Conservation (phyloP, 2,113 vertebrate genomes). For the Ameiurus melas region DNA sequence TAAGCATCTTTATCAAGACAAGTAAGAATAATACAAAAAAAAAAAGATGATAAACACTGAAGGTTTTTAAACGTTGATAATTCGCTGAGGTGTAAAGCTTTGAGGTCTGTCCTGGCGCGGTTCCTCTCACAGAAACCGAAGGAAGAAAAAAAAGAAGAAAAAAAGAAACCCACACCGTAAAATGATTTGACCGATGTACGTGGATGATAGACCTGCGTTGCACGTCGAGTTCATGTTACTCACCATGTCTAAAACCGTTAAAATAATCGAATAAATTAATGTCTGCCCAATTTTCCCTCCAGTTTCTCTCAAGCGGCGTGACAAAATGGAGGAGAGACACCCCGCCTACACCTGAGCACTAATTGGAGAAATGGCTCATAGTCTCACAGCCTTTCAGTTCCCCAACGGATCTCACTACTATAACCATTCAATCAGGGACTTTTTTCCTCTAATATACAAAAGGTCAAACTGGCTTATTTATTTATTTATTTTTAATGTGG, state of each 20-base stretch:
- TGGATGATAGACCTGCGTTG: background rate
- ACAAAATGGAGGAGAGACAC: background rate
- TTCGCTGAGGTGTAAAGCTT: background rate
- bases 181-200: too few species aligned
- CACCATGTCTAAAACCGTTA: constrained; percentile 56
- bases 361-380: background rate
- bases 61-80: too few species aligned
- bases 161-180: background rate
- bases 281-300: background rate
- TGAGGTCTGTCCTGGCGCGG: background rate
- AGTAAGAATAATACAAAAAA: background rate
- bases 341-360: constrained; percentile 27
- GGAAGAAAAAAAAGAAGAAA: background rate
- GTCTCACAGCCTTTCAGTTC: background rate
- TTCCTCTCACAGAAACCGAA: background rate
- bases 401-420: too few species aligned
- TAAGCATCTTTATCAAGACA: background rate
- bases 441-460: too few species aligned
- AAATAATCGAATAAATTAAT: constrained; percentile 52
- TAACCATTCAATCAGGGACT: background rate
- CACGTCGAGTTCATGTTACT: background rate
- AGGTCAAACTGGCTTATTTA: too few species aligned
- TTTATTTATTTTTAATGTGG: background rate
- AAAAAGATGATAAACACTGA: background rate
- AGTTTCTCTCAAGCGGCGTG: background rate